phyloP scores from a whole-genome alignment of 1,140 invertebrate genomes.

The Epicauta chinensis region DNA sequence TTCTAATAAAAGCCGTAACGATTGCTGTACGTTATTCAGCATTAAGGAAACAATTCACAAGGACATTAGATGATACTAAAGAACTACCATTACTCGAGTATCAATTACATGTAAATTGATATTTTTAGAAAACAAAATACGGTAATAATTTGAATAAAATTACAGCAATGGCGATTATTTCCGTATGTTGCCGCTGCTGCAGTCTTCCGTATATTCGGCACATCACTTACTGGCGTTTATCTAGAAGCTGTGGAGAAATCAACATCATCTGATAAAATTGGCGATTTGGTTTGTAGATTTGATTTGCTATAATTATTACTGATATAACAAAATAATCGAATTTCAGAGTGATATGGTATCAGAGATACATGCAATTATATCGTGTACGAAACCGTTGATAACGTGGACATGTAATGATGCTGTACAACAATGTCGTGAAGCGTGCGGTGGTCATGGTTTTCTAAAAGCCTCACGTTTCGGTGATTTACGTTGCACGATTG shows the following conservation, averaged over 20 bases:
- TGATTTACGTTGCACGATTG: constrained; percentile 80
- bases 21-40: constrained; percentile 89
- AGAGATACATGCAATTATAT: constrained; percentile 90
- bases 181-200: constrained; percentile 81
- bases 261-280: too few relatives aligned
- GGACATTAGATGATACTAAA: constrained; percentile 55
- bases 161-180: constrained; percentile 86
- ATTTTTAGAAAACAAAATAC: too few relatives aligned
- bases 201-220: constrained; percentile 66
- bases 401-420: constrained; percentile 78
- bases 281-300: background rate
- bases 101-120: constrained; percentile 64
- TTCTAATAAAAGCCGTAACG: constrained; percentile 56
- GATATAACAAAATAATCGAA: constrained; percentile 24
- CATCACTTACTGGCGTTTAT: constrained; percentile 37
- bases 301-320: background rate
- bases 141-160: background rate
- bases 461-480: constrained; percentile 65
- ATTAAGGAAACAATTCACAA: constrained; percentile 75
- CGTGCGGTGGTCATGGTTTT: constrained; percentile 76
- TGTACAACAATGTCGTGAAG: constrained; percentile 86
- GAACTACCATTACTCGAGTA: constrained; percentile 89
- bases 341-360: constrained; percentile 41
- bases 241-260: background rate
- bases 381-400: constrained; percentile 76